Evolutionary conservation across 2,888 invertebrate genomes (phyloP).

Genomic region (Nemoura dubitans): DNA sequence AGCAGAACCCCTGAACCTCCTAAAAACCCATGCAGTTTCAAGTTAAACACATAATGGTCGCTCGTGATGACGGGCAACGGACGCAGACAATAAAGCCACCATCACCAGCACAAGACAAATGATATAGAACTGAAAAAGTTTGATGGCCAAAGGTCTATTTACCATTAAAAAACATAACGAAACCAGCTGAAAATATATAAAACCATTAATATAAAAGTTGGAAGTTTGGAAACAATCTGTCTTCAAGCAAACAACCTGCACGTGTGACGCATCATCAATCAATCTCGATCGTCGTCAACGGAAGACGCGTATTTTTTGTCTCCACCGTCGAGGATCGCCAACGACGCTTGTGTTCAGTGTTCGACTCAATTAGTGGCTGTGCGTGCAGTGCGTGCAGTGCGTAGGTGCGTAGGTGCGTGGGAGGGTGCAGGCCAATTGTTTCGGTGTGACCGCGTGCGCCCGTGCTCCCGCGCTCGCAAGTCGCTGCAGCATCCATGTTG

Average conservation of each 20-base stretch:
- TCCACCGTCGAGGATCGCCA: background rate
- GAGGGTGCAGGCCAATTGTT: background rate
- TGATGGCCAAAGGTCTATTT: constrained; percentile 16
- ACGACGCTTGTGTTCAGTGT: background rate
- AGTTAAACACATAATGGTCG: constrained; percentile 8
- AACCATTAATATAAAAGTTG: constrained; percentile 31
- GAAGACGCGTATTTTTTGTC: background rate
- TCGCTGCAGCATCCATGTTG: constrained; percentile 42
- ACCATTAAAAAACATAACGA: constrained; percentile 15
- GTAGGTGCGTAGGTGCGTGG: background rate
- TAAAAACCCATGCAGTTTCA: background rate
- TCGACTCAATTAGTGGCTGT: constrained; percentile 14
- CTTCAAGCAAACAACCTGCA: background rate
- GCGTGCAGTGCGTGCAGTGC: constrained; percentile 19
- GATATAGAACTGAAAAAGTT: background rate
- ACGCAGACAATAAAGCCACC: constrained; percentile 34
- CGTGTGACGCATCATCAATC: constrained; percentile 25
- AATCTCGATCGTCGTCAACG: constrained; percentile 20
- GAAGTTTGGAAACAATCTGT: constrained; percentile 37
- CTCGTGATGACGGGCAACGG: constrained; percentile 29
- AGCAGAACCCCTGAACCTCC: background rate
- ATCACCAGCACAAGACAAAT: constrained; percentile 34
- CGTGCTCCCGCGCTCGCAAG: background rate
- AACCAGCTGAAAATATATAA: background rate
- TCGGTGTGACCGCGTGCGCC: no score